These are phyloP conservation scores for Resseliella maxima DNA, from an alignment of 2,888 invertebrate genomes.

Conservation along the genomic window DNA sequence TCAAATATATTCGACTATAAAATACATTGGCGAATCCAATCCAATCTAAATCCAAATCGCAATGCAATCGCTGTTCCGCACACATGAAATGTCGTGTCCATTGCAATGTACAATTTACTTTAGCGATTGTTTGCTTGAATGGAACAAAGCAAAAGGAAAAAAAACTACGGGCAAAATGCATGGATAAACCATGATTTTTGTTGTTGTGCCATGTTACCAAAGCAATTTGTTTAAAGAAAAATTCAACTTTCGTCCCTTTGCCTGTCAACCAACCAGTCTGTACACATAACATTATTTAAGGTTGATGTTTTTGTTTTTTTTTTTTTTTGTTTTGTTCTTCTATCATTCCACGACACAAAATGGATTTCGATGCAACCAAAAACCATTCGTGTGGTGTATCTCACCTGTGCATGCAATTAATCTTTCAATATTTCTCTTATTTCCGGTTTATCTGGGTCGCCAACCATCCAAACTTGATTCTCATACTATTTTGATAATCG, in stretches of 20 bases:
- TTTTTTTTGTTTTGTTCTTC: background rate
- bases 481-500: background rate
- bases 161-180: conserved; percentile 2
- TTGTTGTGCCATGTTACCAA: background rate
- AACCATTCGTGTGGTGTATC: background rate
- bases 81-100: background rate
- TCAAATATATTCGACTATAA: background rate
- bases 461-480: too few species aligned
- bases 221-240: conserved; percentile 9
- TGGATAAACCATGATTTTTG: background rate
- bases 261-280: background rate
- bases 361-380: background rate
- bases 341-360: background rate
- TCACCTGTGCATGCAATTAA: background rate
- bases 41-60: conserved; percentile 3
- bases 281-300: conserved; percentile 23
- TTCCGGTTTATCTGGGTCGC: too few species aligned
- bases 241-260: background rate
- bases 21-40: background rate
- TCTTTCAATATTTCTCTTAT: background rate
- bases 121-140: background rate
- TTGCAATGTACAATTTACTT: background rate
- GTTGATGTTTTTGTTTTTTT: background rate
- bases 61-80: background rate
- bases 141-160: background rate